phyloP scores from a whole-genome alignment of 2,888 invertebrate species.

The Lacanobia oleracea region DNA sequence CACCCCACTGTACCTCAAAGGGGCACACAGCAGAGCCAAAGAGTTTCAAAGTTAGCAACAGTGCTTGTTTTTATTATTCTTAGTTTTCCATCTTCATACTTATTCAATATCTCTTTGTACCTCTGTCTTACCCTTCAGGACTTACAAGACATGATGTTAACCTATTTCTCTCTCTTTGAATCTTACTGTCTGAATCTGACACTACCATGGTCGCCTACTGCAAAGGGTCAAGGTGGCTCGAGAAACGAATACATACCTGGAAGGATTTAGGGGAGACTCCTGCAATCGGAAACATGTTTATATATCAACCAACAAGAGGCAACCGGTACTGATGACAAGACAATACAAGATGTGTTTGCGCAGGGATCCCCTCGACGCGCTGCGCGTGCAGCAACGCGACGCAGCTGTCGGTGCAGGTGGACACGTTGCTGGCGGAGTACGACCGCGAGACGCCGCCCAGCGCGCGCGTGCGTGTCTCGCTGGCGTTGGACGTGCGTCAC shows the following conservation, averaged over 20 bases:
- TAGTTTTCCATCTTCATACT: neutral
- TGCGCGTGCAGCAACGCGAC: conserved; percentile 76
- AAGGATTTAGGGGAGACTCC: too few species aligned
- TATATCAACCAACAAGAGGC: too few species aligned
- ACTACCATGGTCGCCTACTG: too few species aligned
- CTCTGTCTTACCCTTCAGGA: neutral
- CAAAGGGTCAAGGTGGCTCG: too few species aligned
- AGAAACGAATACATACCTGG: too few species aligned
- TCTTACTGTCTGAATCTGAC: too few species aligned
- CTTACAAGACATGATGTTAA: too few species aligned
- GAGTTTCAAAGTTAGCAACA: neutral
- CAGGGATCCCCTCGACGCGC: conserved; percentile 36
- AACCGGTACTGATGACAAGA: too few species aligned
- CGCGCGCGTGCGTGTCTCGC: conserved; percentile 82
- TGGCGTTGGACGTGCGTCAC: conserved; percentile 91
- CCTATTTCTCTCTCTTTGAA: too few species aligned
- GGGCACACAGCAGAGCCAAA: neutral
- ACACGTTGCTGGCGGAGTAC: conserved; percentile 84
- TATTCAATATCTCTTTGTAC: neutral
- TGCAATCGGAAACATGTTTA: too few species aligned
- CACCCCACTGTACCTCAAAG: too few species aligned
- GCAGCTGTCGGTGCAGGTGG: conserved; percentile 76
- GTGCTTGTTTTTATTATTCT: neutral
- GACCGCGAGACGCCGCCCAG: conserved; percentile 79
- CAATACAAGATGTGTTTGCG: neutral